These are phyloP conservation scores for Marmota monax DNA, from an alignment of 2,113 vertebrate species.

Conservation along the genomic window DNA sequence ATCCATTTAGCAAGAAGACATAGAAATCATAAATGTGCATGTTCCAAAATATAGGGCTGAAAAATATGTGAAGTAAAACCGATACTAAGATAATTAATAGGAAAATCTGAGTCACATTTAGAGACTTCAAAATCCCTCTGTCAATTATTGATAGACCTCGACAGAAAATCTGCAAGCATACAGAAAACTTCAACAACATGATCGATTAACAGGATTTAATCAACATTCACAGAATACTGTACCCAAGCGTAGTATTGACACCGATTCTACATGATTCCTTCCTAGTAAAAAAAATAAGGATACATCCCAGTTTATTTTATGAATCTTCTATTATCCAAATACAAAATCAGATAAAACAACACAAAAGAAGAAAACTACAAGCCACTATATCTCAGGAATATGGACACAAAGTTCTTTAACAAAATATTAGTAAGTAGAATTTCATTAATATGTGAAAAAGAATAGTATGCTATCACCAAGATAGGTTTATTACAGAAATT, in stretches of 20 bases:
- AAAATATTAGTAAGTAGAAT: neutral
- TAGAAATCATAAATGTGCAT: neutral
- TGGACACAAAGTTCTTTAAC: neutral
- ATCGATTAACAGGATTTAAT: neutral
- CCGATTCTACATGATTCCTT: neutral
- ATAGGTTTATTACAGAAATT: neutral
- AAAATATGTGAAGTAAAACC: neutral
- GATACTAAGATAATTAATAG: neutral
- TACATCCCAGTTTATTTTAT: neutral
- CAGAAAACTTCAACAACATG: neutral
- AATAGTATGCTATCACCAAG: neutral
- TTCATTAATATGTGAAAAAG: neutral
- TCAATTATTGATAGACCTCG: neutral
- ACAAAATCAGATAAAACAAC: neutral
- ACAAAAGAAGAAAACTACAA: neutral
- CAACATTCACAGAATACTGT: neutral
- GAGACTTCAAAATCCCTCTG: neutral
- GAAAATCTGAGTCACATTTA: neutral
- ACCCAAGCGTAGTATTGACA: neutral
- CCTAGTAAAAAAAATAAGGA: neutral
- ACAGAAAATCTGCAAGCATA: neutral
- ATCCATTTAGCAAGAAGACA: neutral
- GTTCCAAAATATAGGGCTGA: neutral
- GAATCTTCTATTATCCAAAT: neutral
- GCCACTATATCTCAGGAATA: neutral